Evolutionary conservation across 2,797 vertebrate species (phyloP).

Genomic region (Takifugu rubripes): DNA sequence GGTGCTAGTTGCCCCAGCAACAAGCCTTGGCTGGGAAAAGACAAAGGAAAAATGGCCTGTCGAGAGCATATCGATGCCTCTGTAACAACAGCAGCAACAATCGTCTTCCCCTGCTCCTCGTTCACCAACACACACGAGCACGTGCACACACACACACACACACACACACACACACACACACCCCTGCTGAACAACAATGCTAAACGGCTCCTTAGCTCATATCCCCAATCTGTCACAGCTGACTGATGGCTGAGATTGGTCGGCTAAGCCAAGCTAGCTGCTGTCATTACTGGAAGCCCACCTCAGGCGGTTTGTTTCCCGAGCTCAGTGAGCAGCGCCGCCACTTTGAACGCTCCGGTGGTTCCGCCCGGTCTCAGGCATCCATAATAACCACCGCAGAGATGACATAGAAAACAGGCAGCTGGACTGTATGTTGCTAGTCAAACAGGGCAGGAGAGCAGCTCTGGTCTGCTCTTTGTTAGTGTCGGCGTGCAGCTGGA

Average conservation of each 20-base stretch:
- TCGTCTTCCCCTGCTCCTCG: constrained; percentile 41
- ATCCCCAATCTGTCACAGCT: constrained; percentile 77
- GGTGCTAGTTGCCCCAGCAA: constrained; percentile 80
- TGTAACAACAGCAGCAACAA: constrained; percentile 72
- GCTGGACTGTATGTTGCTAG: constrained; percentile 28
- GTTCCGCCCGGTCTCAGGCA: constrained; percentile 57
- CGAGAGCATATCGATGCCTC: constrained; percentile 78
- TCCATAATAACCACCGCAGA: constrained; percentile 39
- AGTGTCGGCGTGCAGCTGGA: too few relatives aligned
- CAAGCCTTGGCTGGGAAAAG: constrained; percentile 72
- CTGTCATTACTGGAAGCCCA: constrained; percentile 66
- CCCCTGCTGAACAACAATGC: constrained; percentile 57
- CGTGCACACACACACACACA: constrained; percentile 38
- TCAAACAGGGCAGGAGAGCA: constrained; percentile 21
- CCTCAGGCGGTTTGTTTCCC: constrained; percentile 67
- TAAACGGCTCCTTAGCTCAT: constrained; percentile 74
- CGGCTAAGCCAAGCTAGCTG: constrained; percentile 67
- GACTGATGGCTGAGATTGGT: constrained; percentile 74
- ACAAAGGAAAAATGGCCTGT: constrained; percentile 77
- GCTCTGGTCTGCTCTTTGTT: constrained; percentile 25
- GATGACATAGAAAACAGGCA: constrained; percentile 12
- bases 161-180: constrained; percentile 43
- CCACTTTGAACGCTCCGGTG: constrained; percentile 37
- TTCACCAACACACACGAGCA: constrained; percentile 39
- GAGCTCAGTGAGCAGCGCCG: constrained; percentile 27